Conservation (phyloP, 2,888 invertebrate genomes). For the Hybos culiciformis region DNA sequence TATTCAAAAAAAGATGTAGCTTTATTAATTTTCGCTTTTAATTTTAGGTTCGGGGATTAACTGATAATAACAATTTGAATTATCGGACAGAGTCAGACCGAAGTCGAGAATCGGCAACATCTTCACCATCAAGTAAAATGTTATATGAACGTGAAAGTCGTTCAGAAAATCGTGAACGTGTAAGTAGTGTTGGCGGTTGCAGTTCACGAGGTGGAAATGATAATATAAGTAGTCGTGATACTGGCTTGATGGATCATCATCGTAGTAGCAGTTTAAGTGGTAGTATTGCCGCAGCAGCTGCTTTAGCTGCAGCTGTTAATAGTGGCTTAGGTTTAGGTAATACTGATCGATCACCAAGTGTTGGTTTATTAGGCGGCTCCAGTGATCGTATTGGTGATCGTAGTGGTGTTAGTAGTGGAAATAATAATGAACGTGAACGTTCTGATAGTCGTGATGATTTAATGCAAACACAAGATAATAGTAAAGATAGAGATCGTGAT, state of each 20-base stretch:
- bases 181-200: conserved; percentile 26
- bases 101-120: conserved; percentile 33
- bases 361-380: conserved; percentile 19
- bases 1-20: not conserved
- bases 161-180: conserved; percentile 31
- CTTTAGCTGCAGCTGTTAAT: conserved; percentile 25
- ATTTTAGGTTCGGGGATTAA: conserved; percentile 55
- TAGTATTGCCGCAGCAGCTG: conserved; percentile 19
- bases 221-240: conserved; percentile 10
- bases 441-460: conserved; percentile 35
- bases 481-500: conserved; percentile 43
- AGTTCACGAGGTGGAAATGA: conserved; percentile 12
- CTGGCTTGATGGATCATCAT: conserved; percentile 7
- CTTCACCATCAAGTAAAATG: conserved; percentile 29
- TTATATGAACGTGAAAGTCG: conserved; percentile 19
- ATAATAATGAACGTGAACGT: conserved; percentile 19
- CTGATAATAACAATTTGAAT: conserved; percentile 60
- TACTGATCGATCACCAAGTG: conserved; percentile 34
- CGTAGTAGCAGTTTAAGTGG: conserved; percentile 13
- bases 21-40: conserved; percentile 4
- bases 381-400: conserved; percentile 12
- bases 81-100: conserved; percentile 35
- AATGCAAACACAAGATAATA: conserved; percentile 33
- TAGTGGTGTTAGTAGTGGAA: conserved; percentile 17
- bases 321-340: conserved; percentile 26